Base-by-base conservation (phyloP, 2,888 invertebrate species). In the Coremacera marginata region DNA sequence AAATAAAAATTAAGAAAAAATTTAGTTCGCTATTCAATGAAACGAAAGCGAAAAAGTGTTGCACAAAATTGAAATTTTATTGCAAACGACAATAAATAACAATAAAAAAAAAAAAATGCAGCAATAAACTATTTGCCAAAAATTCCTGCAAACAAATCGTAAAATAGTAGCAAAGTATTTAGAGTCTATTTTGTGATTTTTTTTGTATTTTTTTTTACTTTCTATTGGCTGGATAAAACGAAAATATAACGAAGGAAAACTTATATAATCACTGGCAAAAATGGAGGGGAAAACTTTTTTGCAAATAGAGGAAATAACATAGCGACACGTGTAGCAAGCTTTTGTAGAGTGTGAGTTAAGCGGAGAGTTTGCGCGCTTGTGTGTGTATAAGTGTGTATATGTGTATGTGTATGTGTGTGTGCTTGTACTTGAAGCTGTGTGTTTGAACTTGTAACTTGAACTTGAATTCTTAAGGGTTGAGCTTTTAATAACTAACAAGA, bases 381-480 rank as follows among this genome's bases (percentile, higher is more conserved):
- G 55, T 63, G 63, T 16, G 34, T 63, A 27, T 22, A 1, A 4
- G 9, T 63, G 34, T 22, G n/a, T 31, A 31, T n/a, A n/a, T 1
- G 2, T 8, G 31, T 37, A 19, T 60, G 44, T 57, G 60, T 16
- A 8, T 16, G 57, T 34, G 68, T 27, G 3, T 25, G 11, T 14
- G 5, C 25, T 16, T 55, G 44, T 44, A 72, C 65, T 65, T 67
- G 74, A 67, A 34, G 65, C 57, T 67, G 44, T 44, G 44, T 44
- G 14, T 44, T 44, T 44, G 74, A 74, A 74, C 74, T 74, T 73
- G 73, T 52, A 19, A 63, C 73, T 31, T 74, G 74, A 74, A 74
- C 74, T 74, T 74, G 74, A 74, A 55, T 67, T 65, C 37, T 25
- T 22, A 19, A 44, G 44, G 67, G 22, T 67, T 37, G 14, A 67